Conservation (phyloP, 2,888 invertebrate species). For the Isoperla grammatica region DNA sequence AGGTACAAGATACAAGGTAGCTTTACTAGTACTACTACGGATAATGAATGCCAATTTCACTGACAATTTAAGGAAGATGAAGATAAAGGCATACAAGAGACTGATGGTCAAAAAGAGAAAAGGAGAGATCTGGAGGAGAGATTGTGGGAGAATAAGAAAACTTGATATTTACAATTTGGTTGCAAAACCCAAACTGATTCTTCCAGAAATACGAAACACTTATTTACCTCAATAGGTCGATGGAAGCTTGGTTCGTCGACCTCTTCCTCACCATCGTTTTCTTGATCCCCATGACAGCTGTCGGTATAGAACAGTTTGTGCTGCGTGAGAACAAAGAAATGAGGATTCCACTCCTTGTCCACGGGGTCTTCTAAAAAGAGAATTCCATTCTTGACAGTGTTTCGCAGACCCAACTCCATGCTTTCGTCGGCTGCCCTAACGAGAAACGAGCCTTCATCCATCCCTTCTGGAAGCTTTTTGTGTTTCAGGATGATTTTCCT, state of each 20-base stretch:
- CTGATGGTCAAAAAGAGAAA: too few relatives aligned
- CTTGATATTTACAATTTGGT: too few relatives aligned
- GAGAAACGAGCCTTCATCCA: slow-evolving; percentile 62
- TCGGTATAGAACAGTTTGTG: slow-evolving; percentile 86
- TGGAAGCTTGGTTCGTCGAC: slow-evolving; percentile 52
- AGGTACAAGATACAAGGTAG: too few relatives aligned
- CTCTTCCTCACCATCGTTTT: slow-evolving; percentile 54
- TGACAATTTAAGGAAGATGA: too few relatives aligned
- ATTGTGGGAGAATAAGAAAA: too few relatives aligned
- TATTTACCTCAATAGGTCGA: slow-evolving; percentile 46
- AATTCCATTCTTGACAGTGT: slow-evolving; percentile 84
- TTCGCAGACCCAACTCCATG: slow-evolving; percentile 70
- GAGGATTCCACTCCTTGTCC: slow-evolving; percentile 86
- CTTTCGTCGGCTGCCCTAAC: slow-evolving; percentile 37
- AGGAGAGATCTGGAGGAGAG: too few relatives aligned
- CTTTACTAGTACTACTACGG: too few relatives aligned
- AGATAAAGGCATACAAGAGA: too few relatives aligned
- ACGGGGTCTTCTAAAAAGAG: slow-evolving; percentile 84
- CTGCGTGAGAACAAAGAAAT: slow-evolving; percentile 87
- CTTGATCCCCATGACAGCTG: slow-evolving; percentile 48
- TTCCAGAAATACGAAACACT: too few relatives aligned
- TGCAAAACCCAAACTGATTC: too few relatives aligned
- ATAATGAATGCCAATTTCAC: too few relatives aligned
- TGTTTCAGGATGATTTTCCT: slow-evolving; percentile 81
- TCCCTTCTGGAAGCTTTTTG: slow-evolving; percentile 88